A percentile compares a stretch with the other conserved stretches of the same genome.
Conservation (phyloP, 2,797 vertebrate genomes). For the Dicrostonyx torquatus region DNA sequence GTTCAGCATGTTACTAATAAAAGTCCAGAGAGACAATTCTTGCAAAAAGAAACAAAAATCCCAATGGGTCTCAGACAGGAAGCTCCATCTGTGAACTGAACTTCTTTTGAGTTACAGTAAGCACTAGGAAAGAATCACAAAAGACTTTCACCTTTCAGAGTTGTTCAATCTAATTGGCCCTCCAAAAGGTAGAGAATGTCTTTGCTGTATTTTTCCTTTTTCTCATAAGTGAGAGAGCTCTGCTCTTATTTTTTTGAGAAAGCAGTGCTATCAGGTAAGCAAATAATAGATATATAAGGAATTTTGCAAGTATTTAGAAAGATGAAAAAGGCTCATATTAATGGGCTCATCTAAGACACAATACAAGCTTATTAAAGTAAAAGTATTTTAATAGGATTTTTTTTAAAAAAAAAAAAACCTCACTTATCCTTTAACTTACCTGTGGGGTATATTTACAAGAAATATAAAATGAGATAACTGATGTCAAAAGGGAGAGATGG, state of each 20-base stretch:
- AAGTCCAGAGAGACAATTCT: not conserved
- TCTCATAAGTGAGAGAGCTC: not conserved
- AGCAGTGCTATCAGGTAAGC: not conserved
- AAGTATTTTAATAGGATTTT: not conserved
- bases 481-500: not conserved
- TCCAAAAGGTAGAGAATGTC: not conserved
- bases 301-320: not conserved
- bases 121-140: not conserved
- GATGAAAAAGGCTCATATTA: not conserved
- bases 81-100: not conserved
- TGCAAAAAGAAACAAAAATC: not conserved
- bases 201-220: not conserved
- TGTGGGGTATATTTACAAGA: not conserved
- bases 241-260: not conserved
- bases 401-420: not conserved
- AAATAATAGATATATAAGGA: not conserved
- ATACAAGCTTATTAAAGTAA: not conserved
- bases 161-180: not conserved
- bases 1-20: not conserved
- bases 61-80: not conserved
- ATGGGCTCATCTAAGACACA: not conserved
- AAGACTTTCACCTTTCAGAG: not conserved
- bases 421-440: not conserved
- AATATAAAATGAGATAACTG: not conserved
- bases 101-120: not conserved